Evolutionary conservation across 2,797 vertebrate genomes (phyloP), one percentile per base, ranked within the genome.

Genomic region (Percopsis omiscomaycus): DNA sequence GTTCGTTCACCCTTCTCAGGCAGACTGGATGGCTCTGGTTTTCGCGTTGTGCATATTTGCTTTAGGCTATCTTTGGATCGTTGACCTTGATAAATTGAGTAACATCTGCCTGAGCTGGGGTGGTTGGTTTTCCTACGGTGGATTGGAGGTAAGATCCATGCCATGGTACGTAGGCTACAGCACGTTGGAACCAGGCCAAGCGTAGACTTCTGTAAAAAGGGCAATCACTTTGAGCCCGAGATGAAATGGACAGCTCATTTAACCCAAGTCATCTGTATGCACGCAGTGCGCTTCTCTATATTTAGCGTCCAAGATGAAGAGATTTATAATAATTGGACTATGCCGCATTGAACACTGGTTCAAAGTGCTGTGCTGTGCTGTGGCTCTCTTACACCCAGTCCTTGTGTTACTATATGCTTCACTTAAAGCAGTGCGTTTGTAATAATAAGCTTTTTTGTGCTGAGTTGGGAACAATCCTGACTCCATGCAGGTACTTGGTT

Each of bases 401-500:
- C 64, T 51, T 4, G 54, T 68, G 64, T 79, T 66, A 64, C 67
- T 48, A 6, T 42, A 46, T 72, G 70, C 81, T 84, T 79, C 69
- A 67, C 57, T 64, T 54, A 62, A 82, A 86, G 81, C 84, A 78
- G 72, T 81, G 74, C 60, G 59, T 60, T n/a, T 74, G n/a, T 57
- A 22, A 59, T 8, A 29, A 45, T 15, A 14, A n/a, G 5, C 11
- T 11, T 16, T 32, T 2, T 4, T 10, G 15, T 56, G n/a, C 69
- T 55, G 64, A 86, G 64, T 75, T 63, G 66, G 68, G 57, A 59
- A 65, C 72, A 65, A 77, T 78, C 82, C 83, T 48, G 28, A 53
- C 64, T 80, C 64, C 81, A 84, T 90, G 89, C 89, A 91, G 82
- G 75, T 84, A 81, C 71, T 74, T 73, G 50, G 80, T 84, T 80